Conservation (phyloP, 2,888 invertebrate genomes). For the Ophraella communa region DNA sequence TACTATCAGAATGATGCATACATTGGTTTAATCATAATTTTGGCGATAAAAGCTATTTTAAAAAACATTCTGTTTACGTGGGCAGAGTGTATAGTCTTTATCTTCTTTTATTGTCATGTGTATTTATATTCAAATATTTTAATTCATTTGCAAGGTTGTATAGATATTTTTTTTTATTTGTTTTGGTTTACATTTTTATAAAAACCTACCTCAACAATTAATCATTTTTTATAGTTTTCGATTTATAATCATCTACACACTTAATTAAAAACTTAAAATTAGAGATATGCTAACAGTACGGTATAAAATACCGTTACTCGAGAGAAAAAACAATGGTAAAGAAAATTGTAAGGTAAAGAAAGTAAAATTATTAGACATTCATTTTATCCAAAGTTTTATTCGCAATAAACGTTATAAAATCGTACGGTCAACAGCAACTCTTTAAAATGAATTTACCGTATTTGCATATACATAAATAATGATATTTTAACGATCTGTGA, state of each 20-base stretch:
- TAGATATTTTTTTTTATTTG: neutral
- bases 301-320: neutral
- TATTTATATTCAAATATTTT: conserved; percentile 2
- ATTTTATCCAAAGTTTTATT: no score
- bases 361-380: no score
- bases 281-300: conserved; percentile 2
- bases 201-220: conserved; percentile 2
- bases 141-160: neutral
- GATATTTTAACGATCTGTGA: no score
- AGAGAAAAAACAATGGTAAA: no score
- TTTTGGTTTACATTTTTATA: conserved; percentile 5
- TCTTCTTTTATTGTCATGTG: conserved; percentile 14
- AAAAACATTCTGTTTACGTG: conserved; percentile 6
- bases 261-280: neutral
- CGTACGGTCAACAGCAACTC: no score
- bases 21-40: conserved; percentile 3
- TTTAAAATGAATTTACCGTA: no score
- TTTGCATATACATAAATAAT: no score
- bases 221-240: neutral
- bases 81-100: conserved; percentile 9
- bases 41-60: conserved; percentile 11
- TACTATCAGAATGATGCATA: conserved; percentile 13
- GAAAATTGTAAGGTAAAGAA: no score
- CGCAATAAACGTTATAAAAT: no score
- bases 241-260: neutral